Base-by-base conservation (phyloP, 2,888 invertebrate genomes). In the Clitarchus hookeri region DNA sequence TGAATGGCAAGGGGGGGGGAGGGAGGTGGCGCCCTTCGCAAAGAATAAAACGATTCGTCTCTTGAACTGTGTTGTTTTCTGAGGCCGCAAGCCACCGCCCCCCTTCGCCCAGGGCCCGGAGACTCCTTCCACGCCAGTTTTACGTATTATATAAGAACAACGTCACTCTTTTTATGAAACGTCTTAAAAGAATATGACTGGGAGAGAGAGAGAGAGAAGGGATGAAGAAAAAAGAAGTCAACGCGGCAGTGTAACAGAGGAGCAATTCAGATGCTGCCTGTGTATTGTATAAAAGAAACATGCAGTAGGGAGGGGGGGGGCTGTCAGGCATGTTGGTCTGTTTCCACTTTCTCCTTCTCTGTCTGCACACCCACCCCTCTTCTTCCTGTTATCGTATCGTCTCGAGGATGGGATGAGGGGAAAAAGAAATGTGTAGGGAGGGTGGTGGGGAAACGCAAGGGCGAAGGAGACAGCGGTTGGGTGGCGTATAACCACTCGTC, bases 161-260 rank as follows among this genome's bases (percentile, higher is more conserved):
- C 80, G 85, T 27, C 48, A 84, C 88, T 88, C 88, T 88, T 89
- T 88, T 88, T 88, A 89, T 88, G 89, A 88, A 89, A 88, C 27
- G 89, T 88, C 88, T 88, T 89, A 88, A 89, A 89, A 89, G 88
- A 87, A 88, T 89, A 89, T 87, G 88, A 87, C 88, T 88, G 86
- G 85, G 80, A 83, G 82, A 36, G 54, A 48, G 36, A n/a, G n/a
- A 44, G 36, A 78, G 80, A 79, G 78, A 80, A 84, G 48, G 80
- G 16, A 79, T 36, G 4, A 36, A 36, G 19, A 77, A 83, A 65
- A 54, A 65, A n/a, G 16, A 65, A 65, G 65, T 65, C 65, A 65
- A n/a, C 23, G 19, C 65, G 65, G 19, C 26, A 26, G 82, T 23
- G 44, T 36, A 83, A 27, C 53, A 44, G 54, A 85, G 86, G 53